Conservation (phyloP, 1,140 invertebrate genomes). For the Zaprionus capensis region DNA sequence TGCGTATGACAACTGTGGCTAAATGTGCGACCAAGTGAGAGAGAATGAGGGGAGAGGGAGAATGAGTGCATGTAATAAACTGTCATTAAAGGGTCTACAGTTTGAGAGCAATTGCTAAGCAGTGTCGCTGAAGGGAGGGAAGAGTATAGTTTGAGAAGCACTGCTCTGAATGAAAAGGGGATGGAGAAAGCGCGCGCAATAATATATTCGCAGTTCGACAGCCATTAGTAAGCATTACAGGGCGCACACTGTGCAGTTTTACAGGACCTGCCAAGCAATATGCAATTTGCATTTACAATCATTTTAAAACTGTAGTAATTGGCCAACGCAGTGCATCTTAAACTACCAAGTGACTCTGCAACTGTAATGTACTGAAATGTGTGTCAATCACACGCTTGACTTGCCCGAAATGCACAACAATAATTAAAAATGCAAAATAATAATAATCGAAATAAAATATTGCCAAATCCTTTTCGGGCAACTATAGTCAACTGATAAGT, state of each 20-base stretch:
- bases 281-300: constrained; percentile 35
- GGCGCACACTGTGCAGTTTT: constrained; percentile 44
- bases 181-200: background rate
- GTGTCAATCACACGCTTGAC: constrained; percentile 77
- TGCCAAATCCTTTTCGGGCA: background rate
- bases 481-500: constrained; percentile 50
- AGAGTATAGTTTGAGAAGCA: background rate
- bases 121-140: background rate
- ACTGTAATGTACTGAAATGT: constrained; percentile 42
- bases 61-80: background rate
- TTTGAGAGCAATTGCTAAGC: constrained; percentile 26
- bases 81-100: constrained; percentile 29
- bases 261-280: constrained; percentile 40
- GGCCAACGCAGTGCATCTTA: background rate
- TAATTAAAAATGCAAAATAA: constrained; percentile 52
- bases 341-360: background rate
- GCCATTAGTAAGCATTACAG: background rate
- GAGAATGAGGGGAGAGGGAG: constrained; percentile 4
- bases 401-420: constrained; percentile 58
- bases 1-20: constrained; percentile 34
- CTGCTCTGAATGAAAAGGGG: background rate
- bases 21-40: constrained; percentile 34
- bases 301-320: constrained; percentile 11
- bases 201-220: background rate
- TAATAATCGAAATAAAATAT: constrained; percentile 65